Evolutionary conservation across 2,888 invertebrate species (phyloP), one percentile per base, ranked within the genome.

Genomic region (Cactoblastis cactorum): DNA sequence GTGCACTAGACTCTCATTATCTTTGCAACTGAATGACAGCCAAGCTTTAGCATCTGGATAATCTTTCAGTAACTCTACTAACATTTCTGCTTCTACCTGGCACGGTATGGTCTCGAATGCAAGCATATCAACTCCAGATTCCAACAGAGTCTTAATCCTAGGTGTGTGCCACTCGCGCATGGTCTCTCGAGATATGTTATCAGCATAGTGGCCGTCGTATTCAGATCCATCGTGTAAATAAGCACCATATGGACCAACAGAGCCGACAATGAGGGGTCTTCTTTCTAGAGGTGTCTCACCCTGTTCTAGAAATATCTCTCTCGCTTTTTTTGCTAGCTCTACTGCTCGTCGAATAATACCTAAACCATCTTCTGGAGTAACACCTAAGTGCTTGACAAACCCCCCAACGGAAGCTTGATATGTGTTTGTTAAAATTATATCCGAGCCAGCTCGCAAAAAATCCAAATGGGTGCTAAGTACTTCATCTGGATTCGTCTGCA

Each of bases 41-140:
- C 97, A 98, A n/a, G 95, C 96, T 77, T 94, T 95, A 0, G 91
- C 83, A 17, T 88, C 76, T 0, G 96, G 96, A 77, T 93, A 96
- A 58, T 95, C 92, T 64, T 93, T 93, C 12, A 98, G 79, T 65
- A 97, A 85, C 53, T 94, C 91, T 0, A 96, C 90, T 14, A 98
- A 76, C 56, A 95, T 93, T 69, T 94, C 92, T 1, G 96, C 98
- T 84, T 98, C 98, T 56, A 90, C 90, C 59, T 91, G 88, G 56
- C 96, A 95, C 1, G 98, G 98, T 61, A 98, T 94, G 0, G 98
- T 98, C 78, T 98, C 98, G 61, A 98, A 88, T 11, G 96, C 97
- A 52, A 98, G 79, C n/a, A 97, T 72, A 81, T 97, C 96, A 0
- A 95, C 95, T 1, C 95, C 96, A 4, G 92, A 94, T 55, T 94